Conservation (phyloP, 2,113 vertebrate genomes). For the Irena cyanogastra region DNA sequence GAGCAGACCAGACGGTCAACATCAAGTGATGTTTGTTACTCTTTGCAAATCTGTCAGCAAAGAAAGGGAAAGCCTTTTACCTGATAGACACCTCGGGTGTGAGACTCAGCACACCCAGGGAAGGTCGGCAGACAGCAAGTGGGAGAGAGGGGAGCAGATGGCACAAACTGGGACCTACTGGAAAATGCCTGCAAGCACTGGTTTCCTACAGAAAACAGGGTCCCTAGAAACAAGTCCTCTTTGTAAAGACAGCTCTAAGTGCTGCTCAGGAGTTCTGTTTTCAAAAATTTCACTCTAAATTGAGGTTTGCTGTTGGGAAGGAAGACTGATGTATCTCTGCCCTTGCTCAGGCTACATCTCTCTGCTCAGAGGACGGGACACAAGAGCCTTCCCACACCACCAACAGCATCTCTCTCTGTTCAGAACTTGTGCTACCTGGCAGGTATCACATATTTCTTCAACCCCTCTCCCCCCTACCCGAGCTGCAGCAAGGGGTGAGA, state of each 20-base stretch:
- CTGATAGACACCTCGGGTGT: neutral
- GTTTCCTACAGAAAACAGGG: neutral
- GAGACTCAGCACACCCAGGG: neutral
- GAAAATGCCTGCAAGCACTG: neutral
- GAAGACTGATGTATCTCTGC: neutral
- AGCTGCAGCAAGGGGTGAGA: neutral
- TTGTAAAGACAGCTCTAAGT: neutral
- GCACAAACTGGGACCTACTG: neutral
- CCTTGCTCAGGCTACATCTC: neutral
- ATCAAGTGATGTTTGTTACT: neutral
- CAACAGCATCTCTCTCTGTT: neutral
- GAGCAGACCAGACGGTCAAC: neutral
- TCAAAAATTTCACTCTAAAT: neutral
- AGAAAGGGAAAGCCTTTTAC: neutral
- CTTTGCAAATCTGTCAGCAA: neutral
- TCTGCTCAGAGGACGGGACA: neutral
- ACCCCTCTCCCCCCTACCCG: neutral
- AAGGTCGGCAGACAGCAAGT: fast-evolving
- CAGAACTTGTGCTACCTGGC: neutral
- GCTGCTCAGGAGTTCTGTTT: neutral
- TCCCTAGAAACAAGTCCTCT: neutral
- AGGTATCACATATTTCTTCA: neutral
- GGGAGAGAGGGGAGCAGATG: neutral
- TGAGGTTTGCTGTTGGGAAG: neutral
- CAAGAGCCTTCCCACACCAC: neutral